Conservation (phyloP, 2,888 invertebrate genomes). For the Morpho deidamia region DNA sequence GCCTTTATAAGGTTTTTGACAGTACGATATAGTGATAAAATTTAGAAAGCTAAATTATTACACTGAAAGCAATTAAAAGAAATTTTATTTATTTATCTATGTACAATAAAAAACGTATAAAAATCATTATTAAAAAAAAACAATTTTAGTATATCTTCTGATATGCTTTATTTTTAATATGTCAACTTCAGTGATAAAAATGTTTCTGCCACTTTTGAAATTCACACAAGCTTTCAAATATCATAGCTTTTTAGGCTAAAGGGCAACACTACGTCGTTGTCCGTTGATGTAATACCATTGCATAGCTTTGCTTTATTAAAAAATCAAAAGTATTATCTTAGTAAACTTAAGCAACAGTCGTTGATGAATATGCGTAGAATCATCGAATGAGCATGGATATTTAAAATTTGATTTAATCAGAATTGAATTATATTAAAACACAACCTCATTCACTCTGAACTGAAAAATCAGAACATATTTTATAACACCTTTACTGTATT, state of each 20-base stretch:
- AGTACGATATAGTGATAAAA: too few species aligned
- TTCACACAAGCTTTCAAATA: slow-evolving; percentile 31
- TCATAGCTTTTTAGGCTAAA: slow-evolving; percentile 37
- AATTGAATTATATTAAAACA: too few species aligned
- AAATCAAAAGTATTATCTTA: slow-evolving; percentile 4
- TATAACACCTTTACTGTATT: neutral
- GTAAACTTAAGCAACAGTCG: slow-evolving; percentile 1
- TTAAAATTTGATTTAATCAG: neutral
- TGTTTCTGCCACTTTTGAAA: slow-evolving; percentile 44
- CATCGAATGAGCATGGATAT: slow-evolving; percentile 18
- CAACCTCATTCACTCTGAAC: neutral
- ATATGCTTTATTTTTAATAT: too few species aligned
- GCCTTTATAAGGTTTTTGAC: too few species aligned
- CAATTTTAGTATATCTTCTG: too few species aligned
- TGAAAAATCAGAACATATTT: neutral
- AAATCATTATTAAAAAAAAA: too few species aligned
- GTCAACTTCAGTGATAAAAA: slow-evolving; percentile 23
- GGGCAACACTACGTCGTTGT: slow-evolving; percentile 28
- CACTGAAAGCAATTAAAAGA: too few species aligned
- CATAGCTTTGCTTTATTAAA: slow-evolving; percentile 53
- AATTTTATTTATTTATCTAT: too few species aligned
- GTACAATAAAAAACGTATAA: too few species aligned
- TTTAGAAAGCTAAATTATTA: too few species aligned
- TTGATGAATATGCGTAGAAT: slow-evolving; percentile 7
- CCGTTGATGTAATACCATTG: slow-evolving; percentile 36